phyloP scores from a whole-genome alignment of 2,113 vertebrate genomes.

The Lepus americanus region DNA sequence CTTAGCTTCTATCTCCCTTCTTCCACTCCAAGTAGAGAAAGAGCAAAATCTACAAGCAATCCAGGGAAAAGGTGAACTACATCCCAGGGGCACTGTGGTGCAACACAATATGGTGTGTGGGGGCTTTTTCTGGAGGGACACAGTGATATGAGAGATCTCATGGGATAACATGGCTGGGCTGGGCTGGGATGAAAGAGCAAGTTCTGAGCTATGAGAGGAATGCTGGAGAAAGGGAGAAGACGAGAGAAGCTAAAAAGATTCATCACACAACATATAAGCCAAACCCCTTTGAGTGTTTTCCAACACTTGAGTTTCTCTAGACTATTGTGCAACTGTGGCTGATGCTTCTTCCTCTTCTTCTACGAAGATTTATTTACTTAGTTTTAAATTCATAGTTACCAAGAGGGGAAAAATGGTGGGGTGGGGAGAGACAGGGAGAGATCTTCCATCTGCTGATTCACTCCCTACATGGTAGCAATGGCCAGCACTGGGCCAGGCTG shows the following conservation, averaged over 20 bases:
- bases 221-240: not conserved
- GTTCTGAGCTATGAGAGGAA: not conserved
- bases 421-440: too few species aligned
- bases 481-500: too few species aligned
- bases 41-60: not conserved
- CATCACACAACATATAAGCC: not conserved
- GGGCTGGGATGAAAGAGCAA: not conserved
- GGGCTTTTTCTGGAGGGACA: not conserved
- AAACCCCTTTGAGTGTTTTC: not conserved
- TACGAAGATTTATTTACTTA: too few species aligned
- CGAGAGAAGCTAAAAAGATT: not conserved
- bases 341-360: too few species aligned
- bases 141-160: not conserved
- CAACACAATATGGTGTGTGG: too few species aligned
- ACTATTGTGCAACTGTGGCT: not conserved
- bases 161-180: not conserved
- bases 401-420: too few species aligned
- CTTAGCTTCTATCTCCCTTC: not conserved
- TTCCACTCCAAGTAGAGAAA: not conserved
- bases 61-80: not conserved
- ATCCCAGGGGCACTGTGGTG: fast-evolving
- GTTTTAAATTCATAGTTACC: too few species aligned
- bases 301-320: not conserved
- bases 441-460: too few species aligned
- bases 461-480: too few species aligned